phyloP scores from a whole-genome alignment of 1,140 invertebrate genomes.

The Drosophila lini region DNA sequence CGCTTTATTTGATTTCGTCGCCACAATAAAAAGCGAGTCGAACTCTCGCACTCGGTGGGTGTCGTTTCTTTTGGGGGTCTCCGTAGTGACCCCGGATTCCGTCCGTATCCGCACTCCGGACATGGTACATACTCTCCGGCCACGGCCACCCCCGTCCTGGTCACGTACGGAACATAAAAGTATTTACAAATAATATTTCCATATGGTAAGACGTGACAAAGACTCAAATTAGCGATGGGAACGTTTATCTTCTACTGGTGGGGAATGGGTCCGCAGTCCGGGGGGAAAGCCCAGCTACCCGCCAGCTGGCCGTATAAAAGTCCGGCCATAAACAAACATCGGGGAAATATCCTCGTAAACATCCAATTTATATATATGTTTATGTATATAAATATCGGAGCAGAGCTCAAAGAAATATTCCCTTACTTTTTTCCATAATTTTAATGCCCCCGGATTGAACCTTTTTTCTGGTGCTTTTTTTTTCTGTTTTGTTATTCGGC shows the following conservation, averaged over 20 bases:
- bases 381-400: slow-evolving; percentile 41
- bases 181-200: slow-evolving; percentile 84
- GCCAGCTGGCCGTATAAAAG: slow-evolving; percentile 68
- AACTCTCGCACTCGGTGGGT: slow-evolving; percentile 14
- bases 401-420: slow-evolving; percentile 38
- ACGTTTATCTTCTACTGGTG: slow-evolving; percentile 70
- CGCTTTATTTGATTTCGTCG: slow-evolving; percentile 82
- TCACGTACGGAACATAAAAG: slow-evolving; percentile 83
- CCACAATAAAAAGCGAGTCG: slow-evolving; percentile 69
- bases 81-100: slow-evolving; percentile 32
- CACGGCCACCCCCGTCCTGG: slow-evolving; percentile 57
- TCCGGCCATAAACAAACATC: slow-evolving; percentile 68
- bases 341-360: slow-evolving; percentile 55
- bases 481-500: slow-evolving; percentile 9
- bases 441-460: slow-evolving; percentile 72
- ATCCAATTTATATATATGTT: slow-evolving; percentile 55
- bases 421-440: slow-evolving; percentile 75
- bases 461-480: slow-evolving; percentile 42
- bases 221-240: slow-evolving; percentile 81
- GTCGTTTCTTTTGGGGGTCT: neutral
- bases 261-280: neutral
- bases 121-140: neutral
- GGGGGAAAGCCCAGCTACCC: neutral
- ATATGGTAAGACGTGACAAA: slow-evolving; percentile 84
- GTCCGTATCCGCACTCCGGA: slow-evolving; percentile 3